Conservation (phyloP, 2,888 invertebrate species). For the Deilephila elpenor region DNA sequence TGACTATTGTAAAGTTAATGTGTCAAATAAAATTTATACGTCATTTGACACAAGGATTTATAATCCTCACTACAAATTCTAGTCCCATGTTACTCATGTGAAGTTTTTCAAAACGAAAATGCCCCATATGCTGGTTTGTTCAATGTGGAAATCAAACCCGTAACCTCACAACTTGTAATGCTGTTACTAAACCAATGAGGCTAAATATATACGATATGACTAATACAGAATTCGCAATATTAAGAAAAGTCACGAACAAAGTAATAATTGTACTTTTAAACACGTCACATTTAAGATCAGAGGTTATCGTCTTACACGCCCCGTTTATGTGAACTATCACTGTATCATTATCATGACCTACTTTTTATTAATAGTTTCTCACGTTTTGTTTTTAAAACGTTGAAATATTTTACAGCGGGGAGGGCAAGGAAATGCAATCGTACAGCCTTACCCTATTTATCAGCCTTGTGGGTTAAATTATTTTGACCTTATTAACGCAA, state of each 20-base stretch:
- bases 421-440: constrained; percentile 6
- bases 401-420: neutral
- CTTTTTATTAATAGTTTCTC: constrained; percentile 20
- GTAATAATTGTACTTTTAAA: constrained; percentile 7
- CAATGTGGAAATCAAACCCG: too few relatives aligned
- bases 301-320: constrained; percentile 24
- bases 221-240: neutral
- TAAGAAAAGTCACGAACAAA: constrained; percentile 5
- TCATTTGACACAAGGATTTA: too few relatives aligned
- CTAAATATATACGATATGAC: neutral
- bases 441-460: constrained; percentile 3
- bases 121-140: too few relatives aligned
- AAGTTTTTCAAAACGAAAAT: too few relatives aligned
- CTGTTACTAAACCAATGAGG: neutral
- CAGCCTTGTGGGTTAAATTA: neutral
- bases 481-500: neutral
- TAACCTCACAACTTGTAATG: neutral
- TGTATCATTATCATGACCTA: constrained; percentile 27
- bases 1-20: too few relatives aligned
- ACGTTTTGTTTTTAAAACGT: constrained; percentile 13
- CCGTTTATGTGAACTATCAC: constrained; percentile 21
- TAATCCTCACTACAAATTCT: too few relatives aligned
- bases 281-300: constrained; percentile 2
- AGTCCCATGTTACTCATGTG: too few relatives aligned
- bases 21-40: too few relatives aligned